These are phyloP conservation scores for Morphnarchus princeps DNA, from an alignment of 2,113 vertebrate species.

Conservation along the genomic window DNA sequence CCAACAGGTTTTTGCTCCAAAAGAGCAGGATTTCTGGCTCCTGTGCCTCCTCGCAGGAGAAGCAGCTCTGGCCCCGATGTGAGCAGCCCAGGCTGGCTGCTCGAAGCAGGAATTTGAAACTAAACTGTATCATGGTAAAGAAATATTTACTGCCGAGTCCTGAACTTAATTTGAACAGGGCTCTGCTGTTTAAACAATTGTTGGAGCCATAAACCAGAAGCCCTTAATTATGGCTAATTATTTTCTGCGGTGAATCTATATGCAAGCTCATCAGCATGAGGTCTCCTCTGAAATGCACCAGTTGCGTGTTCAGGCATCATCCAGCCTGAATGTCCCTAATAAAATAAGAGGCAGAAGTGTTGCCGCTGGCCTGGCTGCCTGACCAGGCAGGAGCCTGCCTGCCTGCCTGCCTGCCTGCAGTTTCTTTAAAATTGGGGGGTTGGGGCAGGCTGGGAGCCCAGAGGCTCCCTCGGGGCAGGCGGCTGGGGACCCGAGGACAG, in stretches of 20 bases:
- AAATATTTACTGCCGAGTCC: constrained; percentile 2
- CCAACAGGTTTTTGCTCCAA: background rate
- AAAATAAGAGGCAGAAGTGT: background rate
- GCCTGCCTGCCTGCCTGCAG: background rate
- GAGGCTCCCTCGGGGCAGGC: background rate
- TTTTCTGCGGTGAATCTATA: constrained; percentile 42
- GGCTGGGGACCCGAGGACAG: background rate
- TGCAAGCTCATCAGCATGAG: constrained; percentile 33
- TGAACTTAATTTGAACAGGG: constrained; percentile 39
- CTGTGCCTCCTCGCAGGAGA: background rate
- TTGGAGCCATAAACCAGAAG: constrained; percentile 57
- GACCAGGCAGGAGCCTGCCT: background rate
- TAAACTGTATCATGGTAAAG: background rate
- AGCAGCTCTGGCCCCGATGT: background rate
- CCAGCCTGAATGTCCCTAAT: background rate
- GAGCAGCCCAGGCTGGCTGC: background rate
- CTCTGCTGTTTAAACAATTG: constrained; percentile 52
- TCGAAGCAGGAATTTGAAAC: background rate
- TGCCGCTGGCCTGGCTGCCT: background rate
- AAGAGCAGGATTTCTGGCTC: background rate
- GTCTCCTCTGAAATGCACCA: constrained; percentile 8
- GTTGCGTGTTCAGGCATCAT: constrained; percentile 25
- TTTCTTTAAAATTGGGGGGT: background rate
- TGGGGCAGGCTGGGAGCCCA: background rate
- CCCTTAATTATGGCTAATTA: constrained; percentile 61